Evolutionary conservation across 2,888 invertebrate genomes (phyloP), one percentile per base, ranked within the genome.

Genomic region (Didymodactylos carnosus): DNA sequence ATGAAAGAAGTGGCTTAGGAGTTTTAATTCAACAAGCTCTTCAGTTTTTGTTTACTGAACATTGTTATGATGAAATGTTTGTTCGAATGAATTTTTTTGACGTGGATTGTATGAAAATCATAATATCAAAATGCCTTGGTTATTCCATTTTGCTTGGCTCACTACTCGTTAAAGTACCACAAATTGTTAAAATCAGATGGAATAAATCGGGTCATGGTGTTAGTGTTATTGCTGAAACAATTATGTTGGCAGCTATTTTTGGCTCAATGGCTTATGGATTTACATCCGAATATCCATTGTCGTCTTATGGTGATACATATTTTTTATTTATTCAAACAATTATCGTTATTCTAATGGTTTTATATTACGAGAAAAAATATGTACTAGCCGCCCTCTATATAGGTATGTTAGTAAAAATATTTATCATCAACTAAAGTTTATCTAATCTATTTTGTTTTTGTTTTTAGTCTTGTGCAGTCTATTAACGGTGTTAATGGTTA

Each of bases 291-390:
- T 98, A 93, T 84, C 94, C 95, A 75, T 95, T 98, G 84, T 95
- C 94, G 86, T 88, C 97, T 13, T 98, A 94, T 91, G 98, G 97
- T 39, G 94, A 95, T 82, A 88, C 90, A 27, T 87, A 91, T 75
- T 97, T 95, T 83, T 85, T 98, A 78, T 89, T 89, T 5, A 79
- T 93, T 41, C 98, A 98, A 85, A 95, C 94, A 1, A 87, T 89
- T 16, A 83, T 88, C 0, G 91, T 98, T 77, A 91, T 89, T 46
- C 86, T 89, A n/a, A 85, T 97, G 75, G 90, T 95, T 0, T 83
- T 95, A 69, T 87, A 87, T 80, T 95, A 88, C 84, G 53, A 88
- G 88, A 0, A 85, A 87, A 41, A 71, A 77, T 1, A 79, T 84
- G 0, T 86, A 87, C 78, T 88, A 90, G 0, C 77, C 87, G 6